Percentiles rank a stretch among this genome's conserved stretches.
phyloP scores from a whole-genome alignment of 2,797 vertebrate species.

The Pseudochaenichthys georgianus region DNA sequence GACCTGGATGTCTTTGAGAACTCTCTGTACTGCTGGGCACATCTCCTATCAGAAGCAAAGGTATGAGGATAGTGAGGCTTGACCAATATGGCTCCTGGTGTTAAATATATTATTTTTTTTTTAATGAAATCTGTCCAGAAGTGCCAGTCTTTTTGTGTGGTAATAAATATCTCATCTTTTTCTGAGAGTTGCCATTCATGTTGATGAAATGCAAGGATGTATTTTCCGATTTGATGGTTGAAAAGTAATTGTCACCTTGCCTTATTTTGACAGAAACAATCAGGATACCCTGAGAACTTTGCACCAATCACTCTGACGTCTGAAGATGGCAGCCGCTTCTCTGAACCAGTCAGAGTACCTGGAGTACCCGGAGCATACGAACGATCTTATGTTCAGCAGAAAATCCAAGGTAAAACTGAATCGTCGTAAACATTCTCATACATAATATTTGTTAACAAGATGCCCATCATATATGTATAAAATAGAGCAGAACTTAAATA shows the following conservation, averaged over 20 bases:
- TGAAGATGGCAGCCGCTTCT: constrained; percentile 48
- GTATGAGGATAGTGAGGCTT: constrained; percentile 26
- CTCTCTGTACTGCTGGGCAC: constrained; percentile 73
- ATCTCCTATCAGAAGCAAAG: constrained; percentile 51
- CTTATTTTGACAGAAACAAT: constrained; percentile 47
- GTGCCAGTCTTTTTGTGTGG: not conserved
- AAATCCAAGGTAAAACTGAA: constrained; percentile 66
- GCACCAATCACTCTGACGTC: constrained; percentile 50
- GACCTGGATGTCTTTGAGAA: constrained; percentile 75
- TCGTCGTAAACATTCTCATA: too few species aligned
- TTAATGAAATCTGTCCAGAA: too few species aligned
- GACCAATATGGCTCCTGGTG: not conserved
- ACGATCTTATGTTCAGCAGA: constrained; percentile 54
- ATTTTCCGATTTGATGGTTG: too few species aligned
- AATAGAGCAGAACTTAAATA: too few species aligned
- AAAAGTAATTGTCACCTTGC: not conserved
- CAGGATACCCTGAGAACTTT: constrained; percentile 49
- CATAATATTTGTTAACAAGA: too few species aligned
- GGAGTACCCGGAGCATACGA: constrained; percentile 64
- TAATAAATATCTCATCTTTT: too few species aligned
- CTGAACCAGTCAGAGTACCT: constrained; percentile 72
- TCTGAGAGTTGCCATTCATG: not conserved
- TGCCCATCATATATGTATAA: too few species aligned
- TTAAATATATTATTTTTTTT: not conserved
- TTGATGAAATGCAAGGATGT: not conserved